Percentiles rank a stretch among this genome's conserved stretches.
phyloP scores from a whole-genome alignment of 2,113 vertebrate species.

The Philantomba maxwellii region DNA sequence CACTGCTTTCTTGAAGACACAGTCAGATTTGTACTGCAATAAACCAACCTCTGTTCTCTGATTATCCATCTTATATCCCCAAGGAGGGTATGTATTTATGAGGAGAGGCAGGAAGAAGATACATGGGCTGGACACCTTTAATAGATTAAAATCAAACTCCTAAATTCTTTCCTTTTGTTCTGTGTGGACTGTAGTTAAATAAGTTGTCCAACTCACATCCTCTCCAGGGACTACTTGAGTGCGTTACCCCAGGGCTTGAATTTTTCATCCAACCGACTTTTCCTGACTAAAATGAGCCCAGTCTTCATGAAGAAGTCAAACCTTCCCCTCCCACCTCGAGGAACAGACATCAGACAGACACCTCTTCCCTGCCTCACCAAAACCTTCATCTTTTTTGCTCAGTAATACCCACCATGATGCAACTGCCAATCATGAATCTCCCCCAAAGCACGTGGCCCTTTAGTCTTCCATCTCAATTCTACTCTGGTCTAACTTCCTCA shows the following conservation, averaged over 20 bases:
- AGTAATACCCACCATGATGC: background rate
- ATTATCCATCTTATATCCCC: background rate
- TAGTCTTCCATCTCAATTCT: background rate
- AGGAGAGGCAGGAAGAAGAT: background rate
- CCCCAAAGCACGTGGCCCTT: background rate
- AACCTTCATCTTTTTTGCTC: background rate
- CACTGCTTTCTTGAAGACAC: background rate
- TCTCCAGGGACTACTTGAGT: background rate
- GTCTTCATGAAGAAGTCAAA: background rate
- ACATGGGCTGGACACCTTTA: background rate
- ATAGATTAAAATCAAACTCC: background rate
- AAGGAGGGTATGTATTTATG: background rate
- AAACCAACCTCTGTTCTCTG: background rate
- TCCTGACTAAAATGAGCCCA: background rate
- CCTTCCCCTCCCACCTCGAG: background rate
- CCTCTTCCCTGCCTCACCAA: background rate
- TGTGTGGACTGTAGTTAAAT: background rate
- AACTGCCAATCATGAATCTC: background rate
- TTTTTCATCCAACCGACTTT: background rate
- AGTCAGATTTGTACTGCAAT: background rate
- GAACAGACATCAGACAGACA: background rate
- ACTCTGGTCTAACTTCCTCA: background rate
- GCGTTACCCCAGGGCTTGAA: background rate
- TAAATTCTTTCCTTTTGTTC: background rate
- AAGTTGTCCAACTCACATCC: background rate